Evolutionary conservation across 2,113 vertebrate species (phyloP), one percentile per base, ranked within the genome.

Genomic region (Lontra canadensis): DNA sequence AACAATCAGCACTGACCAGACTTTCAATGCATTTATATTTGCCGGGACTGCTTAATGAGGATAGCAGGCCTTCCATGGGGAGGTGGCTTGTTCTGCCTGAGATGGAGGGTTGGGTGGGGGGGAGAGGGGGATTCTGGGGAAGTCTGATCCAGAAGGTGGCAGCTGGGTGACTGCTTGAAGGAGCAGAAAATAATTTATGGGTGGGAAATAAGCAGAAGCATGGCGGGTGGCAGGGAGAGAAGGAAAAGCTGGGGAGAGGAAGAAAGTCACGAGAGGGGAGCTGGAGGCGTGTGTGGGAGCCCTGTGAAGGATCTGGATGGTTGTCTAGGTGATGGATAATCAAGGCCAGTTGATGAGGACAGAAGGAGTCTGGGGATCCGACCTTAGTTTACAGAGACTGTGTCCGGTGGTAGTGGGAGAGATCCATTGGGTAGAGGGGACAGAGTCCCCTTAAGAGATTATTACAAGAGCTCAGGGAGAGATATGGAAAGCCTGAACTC

Each of bases 1-100:
- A 79, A 78, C 90, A 91, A 89, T 86, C 49, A 73, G 80, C 17
- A 44, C 80, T 76, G 0, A 21, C 86, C 94, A 97, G 95, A 88
- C 95, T 87, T 69, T 36, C 79, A 61, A 4, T 11, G 49, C 34
- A 6, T 49, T 97, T 95, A 84, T 65, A 63, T 90, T 92, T 88
- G 42, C 91, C 17, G 67, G 83, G 76, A 93, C 76, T 88, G 61
- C 74, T 97, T 97, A 97, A 97, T 39, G 96, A 97, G 96, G 86
- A 94, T 67, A 96, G 86, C 94, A 97, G 96, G 23, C 73, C 83
- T 95, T 95, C 79, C 83, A 55, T 44, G 2, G 18, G 90, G 93
- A 94, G 90, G 93, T 29, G 29, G 29, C 85, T 67, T 23, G 6
- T 7, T 80, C 7, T 63, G 69, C 67, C 82, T 5, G 20, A 55